Percentiles rank a stretch among this genome's conserved stretches.
Conservation (phyloP, 2,113 vertebrate genomes). For the Macaca mulatta region DNA sequence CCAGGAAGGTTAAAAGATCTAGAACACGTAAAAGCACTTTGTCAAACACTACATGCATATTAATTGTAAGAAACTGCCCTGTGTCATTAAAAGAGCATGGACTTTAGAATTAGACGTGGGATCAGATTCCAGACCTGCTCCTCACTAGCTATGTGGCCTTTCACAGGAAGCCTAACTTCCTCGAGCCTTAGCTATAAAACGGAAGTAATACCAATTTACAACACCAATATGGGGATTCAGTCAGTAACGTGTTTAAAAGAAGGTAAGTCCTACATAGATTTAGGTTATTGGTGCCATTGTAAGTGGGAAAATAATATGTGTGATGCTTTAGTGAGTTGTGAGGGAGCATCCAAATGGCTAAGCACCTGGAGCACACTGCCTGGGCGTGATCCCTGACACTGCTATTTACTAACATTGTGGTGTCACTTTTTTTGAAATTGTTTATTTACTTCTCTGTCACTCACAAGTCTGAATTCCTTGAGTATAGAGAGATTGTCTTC, state of each 20-base stretch:
- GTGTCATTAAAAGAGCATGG: not conserved
- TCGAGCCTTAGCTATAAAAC: not conserved
- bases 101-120: not conserved
- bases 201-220: not conserved
- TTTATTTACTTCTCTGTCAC: not conserved
- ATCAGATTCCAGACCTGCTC: not conserved
- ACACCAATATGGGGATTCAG: not conserved
- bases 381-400: not conserved
- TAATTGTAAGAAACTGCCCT: conserved; percentile 8
- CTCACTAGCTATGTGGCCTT: not conserved
- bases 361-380: not conserved
- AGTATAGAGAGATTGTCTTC: not conserved
- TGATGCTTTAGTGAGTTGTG: not conserved
- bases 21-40: not conserved
- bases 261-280: not conserved
- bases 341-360: fast-evolving
- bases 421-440: not conserved
- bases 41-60: not conserved
- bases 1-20: not conserved
- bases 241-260: not conserved
- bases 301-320: not conserved
- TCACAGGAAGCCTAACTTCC: not conserved
- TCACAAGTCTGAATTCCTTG: not conserved
- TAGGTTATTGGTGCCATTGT: not conserved
- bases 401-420: not conserved